A percentile compares a stretch with the other conserved stretches of the same genome.
Evolutionary conservation across 2,113 vertebrate species (phyloP).

Genomic region (Helogale parvula): DNA sequence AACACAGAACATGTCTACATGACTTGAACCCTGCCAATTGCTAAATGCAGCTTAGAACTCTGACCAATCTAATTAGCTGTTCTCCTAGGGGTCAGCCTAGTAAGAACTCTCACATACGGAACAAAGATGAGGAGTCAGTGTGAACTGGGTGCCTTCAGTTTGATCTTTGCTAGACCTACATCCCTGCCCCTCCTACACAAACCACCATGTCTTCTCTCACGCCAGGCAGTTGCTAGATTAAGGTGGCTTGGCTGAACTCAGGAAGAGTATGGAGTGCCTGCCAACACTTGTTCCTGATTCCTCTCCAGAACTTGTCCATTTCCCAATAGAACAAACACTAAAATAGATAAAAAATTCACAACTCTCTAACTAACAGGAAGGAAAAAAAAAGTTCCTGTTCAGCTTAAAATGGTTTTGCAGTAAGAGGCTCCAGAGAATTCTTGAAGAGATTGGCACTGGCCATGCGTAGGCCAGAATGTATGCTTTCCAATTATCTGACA

Average conservation of each 20-base stretch:
- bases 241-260: constrained; percentile 50
- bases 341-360: constrained; percentile 80
- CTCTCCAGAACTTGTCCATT: constrained; percentile 73
- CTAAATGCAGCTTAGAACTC: background rate
- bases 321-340: constrained; percentile 72
- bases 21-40: background rate
- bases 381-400: constrained; percentile 55
- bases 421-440: constrained; percentile 81
- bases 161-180: background rate
- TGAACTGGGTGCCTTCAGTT: background rate
- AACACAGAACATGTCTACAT: too few species aligned
- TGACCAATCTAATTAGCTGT: background rate
- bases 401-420: constrained; percentile 73
- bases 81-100: background rate
- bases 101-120: background rate
- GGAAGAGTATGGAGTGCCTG: background rate
- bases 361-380: constrained; percentile 69
- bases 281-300: constrained; percentile 57
- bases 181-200: background rate
- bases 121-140: background rate
- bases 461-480: constrained; percentile 85
- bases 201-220: background rate
- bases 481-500: constrained; percentile 89
- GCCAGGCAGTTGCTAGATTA: background rate
- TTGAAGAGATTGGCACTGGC: constrained; percentile 83